A percentile compares a stretch with the other conserved stretches of the same genome.
phyloP scores from a whole-genome alignment of 2,888 invertebrate species.

The Malachius bipustulatus region DNA sequence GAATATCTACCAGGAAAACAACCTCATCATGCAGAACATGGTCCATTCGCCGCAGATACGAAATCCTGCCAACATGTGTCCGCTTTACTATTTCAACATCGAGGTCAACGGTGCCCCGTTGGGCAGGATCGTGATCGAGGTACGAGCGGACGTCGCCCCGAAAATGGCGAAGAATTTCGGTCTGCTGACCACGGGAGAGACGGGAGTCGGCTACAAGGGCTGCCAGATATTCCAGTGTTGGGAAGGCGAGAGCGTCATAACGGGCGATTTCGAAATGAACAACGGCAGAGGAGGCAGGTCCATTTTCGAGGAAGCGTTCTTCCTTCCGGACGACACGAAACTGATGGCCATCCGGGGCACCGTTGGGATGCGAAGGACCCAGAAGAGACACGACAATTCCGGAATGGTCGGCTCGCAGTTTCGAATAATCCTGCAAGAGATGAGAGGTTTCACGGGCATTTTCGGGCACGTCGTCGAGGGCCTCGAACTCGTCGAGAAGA shows the following conservation, averaged over 20 bases:
- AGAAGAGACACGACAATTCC: conserved; percentile 65
- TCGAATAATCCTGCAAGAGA: conserved; percentile 67
- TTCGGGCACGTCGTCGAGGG: conserved; percentile 73
- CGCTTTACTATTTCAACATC: conserved; percentile 64
- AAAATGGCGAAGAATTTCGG: conserved; percentile 73
- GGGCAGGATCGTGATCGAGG: conserved; percentile 66
- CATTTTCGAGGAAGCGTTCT: conserved; percentile 63
- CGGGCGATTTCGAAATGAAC: conserved; percentile 70
- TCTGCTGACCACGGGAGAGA: conserved; percentile 57
- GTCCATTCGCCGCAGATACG: conserved; percentile 44
- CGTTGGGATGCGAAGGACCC: conserved; percentile 71
- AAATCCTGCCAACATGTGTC: conserved; percentile 47
- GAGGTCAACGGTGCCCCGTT: conserved; percentile 58
- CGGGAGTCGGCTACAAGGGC: conserved; percentile 66
- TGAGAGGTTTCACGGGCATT: conserved; percentile 72
- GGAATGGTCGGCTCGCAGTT: conserved; percentile 80
- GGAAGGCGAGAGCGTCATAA: conserved; percentile 71
- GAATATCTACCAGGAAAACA: conserved; percentile 34
- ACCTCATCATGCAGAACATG: conserved; percentile 33
- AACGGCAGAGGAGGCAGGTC: conserved; percentile 70
- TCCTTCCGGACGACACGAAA: conserved; percentile 72
- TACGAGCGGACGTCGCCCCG: conserved; percentile 65
- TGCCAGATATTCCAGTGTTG: conserved; percentile 73
- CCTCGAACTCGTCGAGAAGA: conserved; percentile 64
- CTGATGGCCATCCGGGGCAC: conserved; percentile 63